Evolutionary conservation across 2,113 vertebrate species (phyloP).

Genomic region (Phocoena phocoena): DNA sequence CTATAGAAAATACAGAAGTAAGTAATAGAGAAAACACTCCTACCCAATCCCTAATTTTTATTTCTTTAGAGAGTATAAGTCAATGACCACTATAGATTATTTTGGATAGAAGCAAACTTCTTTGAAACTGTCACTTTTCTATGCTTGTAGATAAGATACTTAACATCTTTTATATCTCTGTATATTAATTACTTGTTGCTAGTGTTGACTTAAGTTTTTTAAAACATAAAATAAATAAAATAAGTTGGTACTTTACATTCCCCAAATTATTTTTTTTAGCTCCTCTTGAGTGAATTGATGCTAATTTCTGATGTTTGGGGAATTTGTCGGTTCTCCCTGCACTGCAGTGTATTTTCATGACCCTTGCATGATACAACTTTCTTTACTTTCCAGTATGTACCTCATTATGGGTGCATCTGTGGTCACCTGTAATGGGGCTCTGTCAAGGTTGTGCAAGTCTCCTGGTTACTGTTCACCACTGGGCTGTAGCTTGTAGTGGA

Average conservation of each 20-base stretch:
- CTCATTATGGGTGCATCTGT: neutral
- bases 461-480: neutral
- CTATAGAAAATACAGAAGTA: neutral
- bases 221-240: constrained; percentile 3
- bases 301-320: neutral
- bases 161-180: neutral
- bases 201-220: neutral
- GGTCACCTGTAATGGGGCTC: neutral
- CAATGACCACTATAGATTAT: neutral
- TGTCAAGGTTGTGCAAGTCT: neutral
- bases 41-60: neutral
- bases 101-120: constrained; percentile 14
- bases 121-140: neutral
- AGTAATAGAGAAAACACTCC: neutral
- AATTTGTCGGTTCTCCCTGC: neutral
- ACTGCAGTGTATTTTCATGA: neutral
- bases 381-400: neutral
- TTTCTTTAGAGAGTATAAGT: neutral
- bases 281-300: neutral
- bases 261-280: neutral
- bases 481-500: neutral
- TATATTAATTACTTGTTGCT: neutral
- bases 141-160: neutral
- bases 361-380: neutral
- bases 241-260: neutral